These are phyloP conservation scores for Zaprionus taronus DNA, from an alignment of 1,140 invertebrate genomes.

Conservation along the genomic window DNA sequence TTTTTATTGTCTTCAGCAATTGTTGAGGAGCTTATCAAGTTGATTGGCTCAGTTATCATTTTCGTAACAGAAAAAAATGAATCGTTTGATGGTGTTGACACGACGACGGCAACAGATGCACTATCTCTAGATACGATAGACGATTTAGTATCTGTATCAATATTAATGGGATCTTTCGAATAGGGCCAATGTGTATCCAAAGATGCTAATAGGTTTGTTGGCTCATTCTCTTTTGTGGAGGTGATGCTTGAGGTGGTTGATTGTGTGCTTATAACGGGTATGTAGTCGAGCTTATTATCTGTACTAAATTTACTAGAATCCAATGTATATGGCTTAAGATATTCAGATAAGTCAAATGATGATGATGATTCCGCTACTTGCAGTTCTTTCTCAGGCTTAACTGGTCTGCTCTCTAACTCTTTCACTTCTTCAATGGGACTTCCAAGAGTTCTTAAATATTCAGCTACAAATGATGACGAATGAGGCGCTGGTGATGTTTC, in stretches of 20 bases:
- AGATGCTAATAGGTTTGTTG: conserved; percentile 8
- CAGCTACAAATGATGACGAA: background rate
- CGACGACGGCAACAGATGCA: background rate
- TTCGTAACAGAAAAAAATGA: conserved; percentile 20
- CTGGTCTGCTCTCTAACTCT: background rate
- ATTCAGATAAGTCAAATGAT: conserved; percentile 63
- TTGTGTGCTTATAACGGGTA: conserved; percentile 12
- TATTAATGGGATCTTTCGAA: conserved; percentile 7
- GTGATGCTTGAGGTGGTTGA: conserved; percentile 15
- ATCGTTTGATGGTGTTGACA: conserved; percentile 20
- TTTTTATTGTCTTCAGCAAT: background rate
- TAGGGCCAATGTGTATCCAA: conserved; percentile 26
- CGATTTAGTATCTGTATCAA: background rate
- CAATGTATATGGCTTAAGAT: conserved; percentile 65
- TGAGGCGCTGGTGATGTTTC: background rate
- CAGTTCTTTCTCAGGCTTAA: background rate
- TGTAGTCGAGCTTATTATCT: conserved; percentile 20
- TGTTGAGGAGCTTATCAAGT: background rate
- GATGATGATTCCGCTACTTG: conserved; percentile 31
- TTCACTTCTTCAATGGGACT: background rate
- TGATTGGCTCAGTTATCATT: conserved; percentile 18
- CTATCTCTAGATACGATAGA: background rate
- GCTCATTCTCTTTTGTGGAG: background rate
- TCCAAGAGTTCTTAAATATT: background rate
- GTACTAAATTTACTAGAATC: conserved; percentile 34